Percentiles rank a stretch among this genome's conserved stretches.
phyloP scores from a whole-genome alignment of 1,140 invertebrate species.

The Conopomorpha cramerella region DNA sequence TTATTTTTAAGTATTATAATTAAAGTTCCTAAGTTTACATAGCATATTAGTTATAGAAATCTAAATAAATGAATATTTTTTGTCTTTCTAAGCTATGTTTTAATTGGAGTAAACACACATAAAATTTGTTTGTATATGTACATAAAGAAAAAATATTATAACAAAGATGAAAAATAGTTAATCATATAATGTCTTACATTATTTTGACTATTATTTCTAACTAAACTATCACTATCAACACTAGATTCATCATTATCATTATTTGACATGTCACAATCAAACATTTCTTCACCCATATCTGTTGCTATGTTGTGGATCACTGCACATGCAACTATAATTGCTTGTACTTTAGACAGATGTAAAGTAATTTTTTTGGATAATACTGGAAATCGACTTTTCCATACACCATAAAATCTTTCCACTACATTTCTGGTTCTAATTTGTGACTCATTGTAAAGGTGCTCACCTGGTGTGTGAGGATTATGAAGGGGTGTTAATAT shows the following conservation, averaged over 20 bases:
- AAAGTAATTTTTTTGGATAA: constrained; percentile 8
- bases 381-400: constrained; percentile 23
- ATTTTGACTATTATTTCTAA: not conserved
- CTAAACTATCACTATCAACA: too few relatives aligned
- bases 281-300: not conserved
- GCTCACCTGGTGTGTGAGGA: not conserved
- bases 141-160: not conserved
- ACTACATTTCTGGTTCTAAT: constrained; percentile 21
- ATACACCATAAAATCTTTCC: constrained; percentile 21
- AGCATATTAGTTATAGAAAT: too few relatives aligned
- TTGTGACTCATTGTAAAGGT: constrained; percentile 18
- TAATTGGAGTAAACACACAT: not conserved
- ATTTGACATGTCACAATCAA: not conserved
- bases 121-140: not conserved
- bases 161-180: not conserved
- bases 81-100: too few relatives aligned
- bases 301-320: constrained; percentile 13
- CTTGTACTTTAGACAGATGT: constrained; percentile 8
- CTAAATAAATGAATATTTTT: too few relatives aligned
- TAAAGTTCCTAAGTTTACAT: too few relatives aligned
- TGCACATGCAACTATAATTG: constrained; percentile 11
- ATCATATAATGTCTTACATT: not conserved
- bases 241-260: not conserved
- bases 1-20: not conserved
- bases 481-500: constrained; percentile 1